Evolutionary conservation across 1,140 invertebrate species (phyloP).

Genomic region (Archivesica marissinica): DNA sequence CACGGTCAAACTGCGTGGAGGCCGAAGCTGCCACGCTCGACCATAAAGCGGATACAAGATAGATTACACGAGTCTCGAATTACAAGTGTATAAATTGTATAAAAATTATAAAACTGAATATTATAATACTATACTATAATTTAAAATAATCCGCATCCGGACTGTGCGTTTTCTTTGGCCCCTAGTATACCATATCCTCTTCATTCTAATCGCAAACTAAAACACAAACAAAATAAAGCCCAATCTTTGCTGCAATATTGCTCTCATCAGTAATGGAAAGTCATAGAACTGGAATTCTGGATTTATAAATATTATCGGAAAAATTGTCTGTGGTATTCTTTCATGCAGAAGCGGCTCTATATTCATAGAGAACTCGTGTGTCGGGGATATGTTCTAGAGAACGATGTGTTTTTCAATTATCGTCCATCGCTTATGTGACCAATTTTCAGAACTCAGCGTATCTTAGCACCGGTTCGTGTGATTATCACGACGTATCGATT

Average conservation of each 20-base stretch:
- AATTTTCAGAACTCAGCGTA: constrained; percentile 18
- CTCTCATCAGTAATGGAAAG: neutral
- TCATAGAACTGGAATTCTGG: neutral
- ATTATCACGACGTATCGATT: constrained; percentile 48
- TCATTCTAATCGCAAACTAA: neutral
- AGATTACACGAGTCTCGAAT: too few species aligned
- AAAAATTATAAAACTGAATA: too few species aligned
- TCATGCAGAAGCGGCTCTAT: neutral
- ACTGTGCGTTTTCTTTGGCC: neutral
- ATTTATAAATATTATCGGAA: constrained; percentile 18
- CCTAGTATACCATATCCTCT: neutral
- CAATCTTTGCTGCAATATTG: too few species aligned
- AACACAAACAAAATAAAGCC: neutral
- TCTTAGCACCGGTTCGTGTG: constrained; percentile 26
- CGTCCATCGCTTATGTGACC: neutral
- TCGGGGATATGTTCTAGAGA: neutral
- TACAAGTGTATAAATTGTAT: too few species aligned
- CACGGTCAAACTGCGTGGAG: too few species aligned
- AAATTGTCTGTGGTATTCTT: neutral
- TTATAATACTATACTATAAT: too few species aligned
- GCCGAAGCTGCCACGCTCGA: too few species aligned
- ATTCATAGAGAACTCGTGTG: neutral
- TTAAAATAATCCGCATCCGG: too few species aligned
- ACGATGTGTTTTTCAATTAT: constrained; percentile 23
- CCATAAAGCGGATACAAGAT: too few species aligned